A percentile compares a stretch with the other conserved stretches of the same genome.
Conservation (phyloP, 2,113 vertebrate species). For the Tragelaphus buxtoni region DNA sequence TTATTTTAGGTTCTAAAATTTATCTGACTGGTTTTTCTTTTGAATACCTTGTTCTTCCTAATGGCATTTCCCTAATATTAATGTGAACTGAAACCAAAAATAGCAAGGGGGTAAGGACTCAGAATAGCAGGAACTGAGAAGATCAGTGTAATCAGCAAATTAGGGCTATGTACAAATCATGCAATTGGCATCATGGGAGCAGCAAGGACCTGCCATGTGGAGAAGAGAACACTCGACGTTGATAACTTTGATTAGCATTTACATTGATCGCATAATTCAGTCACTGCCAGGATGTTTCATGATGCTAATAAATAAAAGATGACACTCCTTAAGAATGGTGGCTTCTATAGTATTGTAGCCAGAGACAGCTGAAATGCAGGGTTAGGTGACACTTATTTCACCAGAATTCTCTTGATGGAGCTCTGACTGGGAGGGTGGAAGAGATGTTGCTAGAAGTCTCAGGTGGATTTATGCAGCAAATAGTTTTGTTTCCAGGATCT, state of each 20-base stretch:
- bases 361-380: background rate
- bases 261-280: constrained; percentile 70
- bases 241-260: constrained; percentile 74
- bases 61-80: constrained; percentile 64
- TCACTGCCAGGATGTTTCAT: constrained; percentile 69
- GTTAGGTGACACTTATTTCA: background rate
- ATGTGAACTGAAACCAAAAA: constrained; percentile 69
- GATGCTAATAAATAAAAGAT: constrained; percentile 74
- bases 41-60: constrained; percentile 60
- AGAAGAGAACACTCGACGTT: constrained; percentile 76
- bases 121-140: constrained; percentile 59
- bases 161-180: constrained; percentile 73
- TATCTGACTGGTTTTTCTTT: constrained; percentile 52
- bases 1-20: background rate
- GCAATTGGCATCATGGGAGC: constrained; percentile 71
- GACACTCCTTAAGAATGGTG: constrained; percentile 35
- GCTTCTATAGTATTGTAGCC: background rate
- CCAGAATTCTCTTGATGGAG: background rate
- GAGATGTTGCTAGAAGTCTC: background rate
- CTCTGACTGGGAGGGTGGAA: background rate
- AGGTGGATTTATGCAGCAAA: background rate
- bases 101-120: constrained; percentile 60
- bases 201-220: constrained; percentile 65
- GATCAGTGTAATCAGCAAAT: constrained; percentile 71
- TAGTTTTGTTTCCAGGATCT: background rate